Base-by-base conservation (phyloP, 1,140 invertebrate species). In the Leptoteleia sp. region DNA sequence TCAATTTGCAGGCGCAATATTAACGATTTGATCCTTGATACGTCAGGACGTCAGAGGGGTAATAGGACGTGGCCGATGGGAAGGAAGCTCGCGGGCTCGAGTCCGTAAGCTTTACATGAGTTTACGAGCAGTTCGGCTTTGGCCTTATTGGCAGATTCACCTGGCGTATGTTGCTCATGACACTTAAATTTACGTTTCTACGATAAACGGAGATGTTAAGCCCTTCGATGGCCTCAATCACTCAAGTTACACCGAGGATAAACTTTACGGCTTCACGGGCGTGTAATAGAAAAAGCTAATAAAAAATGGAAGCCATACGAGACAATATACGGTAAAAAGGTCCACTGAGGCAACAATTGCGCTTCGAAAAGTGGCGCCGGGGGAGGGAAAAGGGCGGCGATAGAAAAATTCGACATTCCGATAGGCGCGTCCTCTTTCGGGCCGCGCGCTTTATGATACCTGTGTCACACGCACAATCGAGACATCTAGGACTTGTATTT, bases 111-210 rank as follows among this genome's bases (percentile, higher is more conserved):
- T 76, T 52, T 54, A 70, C 59, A 70, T 73, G 52, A 78, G 76
- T 83, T 83, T 83, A 83, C 76, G 76, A 79, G 68, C 80, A 37
- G 38, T 76, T 72, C 65, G 65, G 78, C 78, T 82, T 82, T 70
- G 75, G 57, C 70, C 73, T 81, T 77, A 80, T 81, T 79, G 78
- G 76, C 70, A 43, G 62, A 79, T 75, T 79, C 81, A 81, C 79
- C 81, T 82, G 68, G 73, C 64, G 62, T 71, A 75, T 72, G 73
- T 79, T 79, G 38, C 79, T 81, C 79, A 81, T 83, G 81, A 82
- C 75, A 81, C 82, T 82, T 80, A 81, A 83, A 83, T 79, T 82
- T 82, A 81, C 77, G 81, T 76, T 77, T 79, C 73, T 59, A 70
- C 80, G 82, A 81, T 82, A 83, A 83, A 83, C 75, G 80, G 48